Evolutionary conservation across 2,888 invertebrate genomes (phyloP), one percentile per base, ranked within the genome.

Genomic region (Agrilus mali): DNA sequence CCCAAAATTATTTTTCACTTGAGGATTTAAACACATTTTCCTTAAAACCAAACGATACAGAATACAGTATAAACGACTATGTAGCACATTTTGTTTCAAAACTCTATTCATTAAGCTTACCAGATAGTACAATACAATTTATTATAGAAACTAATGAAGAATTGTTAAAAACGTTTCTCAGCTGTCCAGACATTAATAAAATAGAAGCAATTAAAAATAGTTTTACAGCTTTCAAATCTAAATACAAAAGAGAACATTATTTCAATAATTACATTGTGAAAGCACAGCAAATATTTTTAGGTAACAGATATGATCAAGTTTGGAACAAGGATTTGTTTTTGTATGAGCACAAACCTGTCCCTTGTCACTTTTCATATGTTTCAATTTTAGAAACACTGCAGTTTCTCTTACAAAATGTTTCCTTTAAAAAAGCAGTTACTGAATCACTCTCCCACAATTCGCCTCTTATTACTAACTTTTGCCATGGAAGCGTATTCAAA

Each of bases 201-300:
- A n/a, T 17, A 7, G 17, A 40, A 39, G 13, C 27, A 34, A 40
- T 33, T 7, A 43, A 33, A 17, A 7, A 41, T 41, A 31, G 12
- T 31, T 40, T 44, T 40, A 10, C 33, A 1, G 27, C 36, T 7
- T 33, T 33, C 14, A 13, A 14, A 15, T 33, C 40, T 12, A 40
- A 43, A 16, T 43, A 43, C 22, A 46, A 46, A 46, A 17, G 42
- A 7, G 37, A 37, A 40, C 13, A 33, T 15, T 46, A 20, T 35
- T 43, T 46, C 38, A 31, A 36, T 13, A 13, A 22, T 13, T 16
- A 43, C 13, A 46, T 46, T n/a, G 46, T 40, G 14, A 17, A 46
- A 27, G 20, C 43, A 34, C 13, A 14, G 3, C 33, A 46, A 22
- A 17, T 40, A n/a, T 27, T 7, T 17, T 33, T 43, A 15, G 46